Evolutionary conservation across 2,888 invertebrate species (phyloP).

Genomic region (Steinernema hermaphroditum): DNA sequence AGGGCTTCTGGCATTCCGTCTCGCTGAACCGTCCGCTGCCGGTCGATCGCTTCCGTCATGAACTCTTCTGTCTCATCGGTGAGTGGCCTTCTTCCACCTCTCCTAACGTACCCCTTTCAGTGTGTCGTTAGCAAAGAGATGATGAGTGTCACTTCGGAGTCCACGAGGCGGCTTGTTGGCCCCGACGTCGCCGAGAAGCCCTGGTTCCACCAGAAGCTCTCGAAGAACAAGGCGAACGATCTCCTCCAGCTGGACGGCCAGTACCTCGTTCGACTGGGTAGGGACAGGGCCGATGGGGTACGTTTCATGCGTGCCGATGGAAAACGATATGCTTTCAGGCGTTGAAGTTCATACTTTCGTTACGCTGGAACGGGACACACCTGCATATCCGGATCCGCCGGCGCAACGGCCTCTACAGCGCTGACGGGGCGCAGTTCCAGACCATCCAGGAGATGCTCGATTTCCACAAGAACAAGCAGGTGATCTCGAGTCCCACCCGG

Average conservation of each 20-base stretch:
- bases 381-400: neutral
- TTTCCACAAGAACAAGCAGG: neutral
- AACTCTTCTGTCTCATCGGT: neutral
- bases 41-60: neutral
- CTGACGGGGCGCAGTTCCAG: constrained; percentile 3
- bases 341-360: neutral
- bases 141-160: neutral
- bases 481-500: neutral
- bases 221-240: neutral
- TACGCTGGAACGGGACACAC: neutral
- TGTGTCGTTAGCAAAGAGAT: neutral
- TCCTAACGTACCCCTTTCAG: neutral
- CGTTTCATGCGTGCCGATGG: neutral
- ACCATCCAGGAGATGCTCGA: neutral
- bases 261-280: neutral
- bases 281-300: constrained; percentile 11
- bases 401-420: neutral
- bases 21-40: neutral
- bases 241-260: constrained; percentile 16
- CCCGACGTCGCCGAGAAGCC: neutral
- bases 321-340: too few relatives aligned
- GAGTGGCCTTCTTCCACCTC: neutral
- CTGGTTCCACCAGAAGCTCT: neutral
- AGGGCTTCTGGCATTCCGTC: too few relatives aligned
- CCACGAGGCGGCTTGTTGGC: neutral